Evolutionary conservation across 2,888 invertebrate species (phyloP), one percentile per base, ranked within the genome.

Genomic region (Odontothrips loti): DNA sequence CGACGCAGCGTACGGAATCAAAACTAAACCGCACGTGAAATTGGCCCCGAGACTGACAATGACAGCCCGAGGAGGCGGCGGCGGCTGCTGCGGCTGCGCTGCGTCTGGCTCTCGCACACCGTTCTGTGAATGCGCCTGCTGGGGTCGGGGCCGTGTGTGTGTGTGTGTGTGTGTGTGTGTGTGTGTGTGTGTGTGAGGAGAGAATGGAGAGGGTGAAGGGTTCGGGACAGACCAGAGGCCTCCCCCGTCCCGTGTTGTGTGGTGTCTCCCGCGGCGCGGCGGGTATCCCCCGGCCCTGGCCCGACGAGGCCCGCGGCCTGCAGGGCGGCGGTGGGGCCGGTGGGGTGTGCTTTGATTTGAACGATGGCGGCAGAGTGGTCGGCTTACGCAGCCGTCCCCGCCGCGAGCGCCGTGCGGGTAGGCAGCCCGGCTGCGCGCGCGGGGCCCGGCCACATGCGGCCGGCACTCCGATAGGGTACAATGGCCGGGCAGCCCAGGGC

Each of bases 1-100:
- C 85, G 85, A 84, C 85, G 83, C 82, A 81, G 82, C 82, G 82
- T 82, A 82, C 84, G 68, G 68, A 75, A 75, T 75, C 68, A 75
- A 75, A 75, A 75, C 68, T 75, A 75, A 75, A 75, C 68, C 68
- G 68, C 68, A 75, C 68, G 68, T 75, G 68, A 75, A 75, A 75
- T 75, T 75, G 68, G 68, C 68, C 23, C 68, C 68, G 68, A 75
- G 68, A 75, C 68, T 75, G 68, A 75, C 68, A 75, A 75, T 75
- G 68, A 75, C 68, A 75, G 68, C 27, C 68, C 23, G 12, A 27
- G 68, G 23, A 27, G 68, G 27, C 23, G 23, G 68, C 34, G 34
- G 34, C 34, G 3, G 34, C 34, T 6, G 34, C 34, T 6, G 34
- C 34, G 3, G 34, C 34, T 6, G 34, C 34, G 34, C 34, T 6